These are phyloP conservation scores for Cladopsammia gracilis DNA, from an alignment of 64 coral and sea anemone species.

Conservation along the genomic window DNA sequence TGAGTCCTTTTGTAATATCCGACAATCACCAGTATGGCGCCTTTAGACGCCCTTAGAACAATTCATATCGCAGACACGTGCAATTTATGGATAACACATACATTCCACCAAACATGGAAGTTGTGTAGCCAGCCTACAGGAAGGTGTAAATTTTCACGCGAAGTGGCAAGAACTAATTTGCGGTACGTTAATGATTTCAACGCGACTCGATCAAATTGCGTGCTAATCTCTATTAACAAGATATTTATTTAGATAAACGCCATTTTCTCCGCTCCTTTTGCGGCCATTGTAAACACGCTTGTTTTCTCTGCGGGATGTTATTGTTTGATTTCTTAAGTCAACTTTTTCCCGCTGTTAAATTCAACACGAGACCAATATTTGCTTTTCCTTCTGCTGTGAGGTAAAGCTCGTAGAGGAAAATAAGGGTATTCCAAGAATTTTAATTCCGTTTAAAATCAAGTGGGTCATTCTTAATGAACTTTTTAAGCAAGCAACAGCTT, in stretches of 20 bases:
- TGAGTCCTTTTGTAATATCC: conserved; percentile 34
- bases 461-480: no score
- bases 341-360: conserved; percentile 25
- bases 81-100: not conserved
- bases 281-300: conserved; percentile 48
- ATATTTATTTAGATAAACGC: conserved; percentile 48
- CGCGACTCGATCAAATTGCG: conserved; percentile 14
- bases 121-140: not conserved
- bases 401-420: not conserved
- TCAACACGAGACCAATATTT: not conserved
- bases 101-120: not conserved
- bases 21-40: conserved; percentile 33
- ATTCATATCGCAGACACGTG: conserved; percentile 23
- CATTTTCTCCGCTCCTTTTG: conserved; percentile 29
- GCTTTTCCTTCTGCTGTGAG: not conserved
- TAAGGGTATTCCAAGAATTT: not conserved
- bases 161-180: not conserved
- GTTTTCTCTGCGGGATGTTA: conserved; percentile 55
- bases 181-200: conserved; percentile 45
- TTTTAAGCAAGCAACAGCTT: not conserved
- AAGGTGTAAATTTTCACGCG: not conserved
- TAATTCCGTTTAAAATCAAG: not conserved
- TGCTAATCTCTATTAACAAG: conserved; percentile 50
- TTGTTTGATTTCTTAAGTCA: not conserved
- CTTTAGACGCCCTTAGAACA: conserved; percentile 1